Percentiles rank a stretch among this genome's conserved stretches.
phyloP scores from a whole-genome alignment of 53 echinoderm and acorn worm genomes.

The Patiria pectinifera region DNA sequence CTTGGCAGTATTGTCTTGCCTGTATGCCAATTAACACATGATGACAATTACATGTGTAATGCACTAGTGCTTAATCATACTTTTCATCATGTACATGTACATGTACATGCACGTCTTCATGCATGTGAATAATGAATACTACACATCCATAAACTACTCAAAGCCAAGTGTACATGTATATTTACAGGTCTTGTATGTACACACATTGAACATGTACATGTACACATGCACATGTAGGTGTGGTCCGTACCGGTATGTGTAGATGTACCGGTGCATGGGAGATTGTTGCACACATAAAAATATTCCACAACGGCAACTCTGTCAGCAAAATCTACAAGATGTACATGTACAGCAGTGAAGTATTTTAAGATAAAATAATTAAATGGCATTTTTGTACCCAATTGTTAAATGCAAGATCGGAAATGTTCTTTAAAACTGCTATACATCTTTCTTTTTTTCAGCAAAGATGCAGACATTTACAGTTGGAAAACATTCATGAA shows the following conservation, averaged over 20 bases:
- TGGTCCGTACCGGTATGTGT: not conserved
- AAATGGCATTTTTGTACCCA: too few species aligned
- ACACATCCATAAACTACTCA: not conserved
- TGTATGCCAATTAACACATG: not conserved
- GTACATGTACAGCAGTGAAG: too few species aligned
- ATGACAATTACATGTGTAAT: not conserved
- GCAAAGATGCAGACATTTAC: too few species aligned
- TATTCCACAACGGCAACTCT: not conserved
- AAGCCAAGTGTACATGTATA: not conserved
- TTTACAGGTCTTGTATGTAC: not conserved
- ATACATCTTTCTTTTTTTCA: too few species aligned
- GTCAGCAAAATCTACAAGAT: too few species aligned
- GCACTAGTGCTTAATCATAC: not conserved
- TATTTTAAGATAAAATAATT: too few species aligned
- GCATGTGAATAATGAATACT: not conserved
- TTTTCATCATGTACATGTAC: not conserved
- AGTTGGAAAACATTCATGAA: too few species aligned
- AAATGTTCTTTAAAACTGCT: too few species aligned
- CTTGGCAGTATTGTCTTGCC: too few species aligned
- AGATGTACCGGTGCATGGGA: not conserved
- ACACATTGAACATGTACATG: constrained; percentile 14
- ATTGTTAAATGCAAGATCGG: too few species aligned
- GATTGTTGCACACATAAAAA: not conserved
- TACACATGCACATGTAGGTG: not conserved
- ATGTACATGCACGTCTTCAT: constrained; percentile 1